These are phyloP conservation scores for Ramazzottius varieornatus DNA, from an alignment of 2,888 invertebrate genomes.

Conservation along the genomic window DNA sequence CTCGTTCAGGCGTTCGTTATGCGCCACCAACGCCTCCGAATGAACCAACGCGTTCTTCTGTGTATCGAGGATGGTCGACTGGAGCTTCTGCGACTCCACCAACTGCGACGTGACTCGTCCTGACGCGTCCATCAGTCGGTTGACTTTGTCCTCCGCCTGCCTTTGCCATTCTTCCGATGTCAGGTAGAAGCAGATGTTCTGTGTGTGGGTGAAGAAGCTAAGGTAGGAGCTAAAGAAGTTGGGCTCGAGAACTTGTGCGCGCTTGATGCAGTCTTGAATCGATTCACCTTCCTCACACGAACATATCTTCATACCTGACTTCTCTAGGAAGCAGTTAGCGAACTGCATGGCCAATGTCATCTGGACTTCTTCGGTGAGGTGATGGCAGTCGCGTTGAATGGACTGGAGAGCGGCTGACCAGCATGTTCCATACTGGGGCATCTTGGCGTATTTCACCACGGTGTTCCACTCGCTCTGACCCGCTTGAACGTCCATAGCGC, in stretches of 20 bases:
- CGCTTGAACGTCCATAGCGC: not conserved
- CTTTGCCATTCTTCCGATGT: not conserved
- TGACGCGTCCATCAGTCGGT: not conserved
- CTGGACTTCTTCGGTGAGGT: not conserved
- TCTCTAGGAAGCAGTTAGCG: not conserved
- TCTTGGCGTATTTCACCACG: not conserved
- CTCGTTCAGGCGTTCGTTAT: not conserved
- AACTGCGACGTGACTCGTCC: not conserved
- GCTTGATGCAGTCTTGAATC: not conserved
- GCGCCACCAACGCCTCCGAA: not conserved
- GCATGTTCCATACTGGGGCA: not conserved
- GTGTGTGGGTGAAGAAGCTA: not conserved
- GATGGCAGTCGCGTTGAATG: not conserved
- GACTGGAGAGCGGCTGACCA: not conserved
- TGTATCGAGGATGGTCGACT: not conserved
- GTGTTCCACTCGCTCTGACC: not conserved
- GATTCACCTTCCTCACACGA: not conserved
- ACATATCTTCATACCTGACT: not conserved
- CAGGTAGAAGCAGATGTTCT: not conserved
- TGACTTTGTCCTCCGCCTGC: not conserved
- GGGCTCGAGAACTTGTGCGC: not conserved
- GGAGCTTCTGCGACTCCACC: not conserved
- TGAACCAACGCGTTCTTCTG: not conserved
- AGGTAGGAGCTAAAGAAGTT: not conserved
- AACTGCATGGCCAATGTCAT: not conserved